Evolutionary conservation across 2,797 vertebrate genomes (phyloP).

Genomic region (Varecia variegata): DNA sequence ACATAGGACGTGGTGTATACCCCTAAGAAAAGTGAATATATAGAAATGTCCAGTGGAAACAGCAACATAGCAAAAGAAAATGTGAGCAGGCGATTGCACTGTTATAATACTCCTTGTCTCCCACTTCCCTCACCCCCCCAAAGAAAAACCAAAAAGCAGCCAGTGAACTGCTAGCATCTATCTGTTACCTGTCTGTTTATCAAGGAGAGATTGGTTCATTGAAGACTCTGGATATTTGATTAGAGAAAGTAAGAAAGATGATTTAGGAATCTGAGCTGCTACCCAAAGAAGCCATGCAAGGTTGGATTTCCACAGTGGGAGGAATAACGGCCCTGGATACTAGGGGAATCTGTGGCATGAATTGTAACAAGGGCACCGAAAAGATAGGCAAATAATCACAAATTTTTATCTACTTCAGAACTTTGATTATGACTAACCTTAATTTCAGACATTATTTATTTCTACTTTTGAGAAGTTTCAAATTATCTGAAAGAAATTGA

Average conservation of each 20-base stretch:
- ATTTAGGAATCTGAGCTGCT: not conserved
- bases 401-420: not conserved
- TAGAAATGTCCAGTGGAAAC: not conserved
- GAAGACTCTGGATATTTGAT: not conserved
- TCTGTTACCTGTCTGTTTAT: not conserved
- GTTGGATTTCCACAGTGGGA: not conserved
- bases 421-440: not conserved
- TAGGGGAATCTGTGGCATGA: not conserved
- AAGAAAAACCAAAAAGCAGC: not conserved
- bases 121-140: too few relatives aligned
- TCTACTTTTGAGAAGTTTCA: slow-evolving; percentile 29
- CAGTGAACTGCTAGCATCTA: not conserved
- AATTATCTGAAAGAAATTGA: slow-evolving; percentile 16
- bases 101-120: not conserved
- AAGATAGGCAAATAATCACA: not conserved
- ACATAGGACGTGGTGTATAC: not conserved
- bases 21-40: not conserved
- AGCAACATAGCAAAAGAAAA: not conserved
- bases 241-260: not conserved
- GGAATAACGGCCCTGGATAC: not conserved
- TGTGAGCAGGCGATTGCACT: not conserved
- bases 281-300: not conserved
- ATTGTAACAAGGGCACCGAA: not conserved
- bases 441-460: slow-evolving; percentile 19
- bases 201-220: not conserved